Evolutionary conservation across 2,888 invertebrate species (phyloP).

Genomic region (Polyommatus icarus): DNA sequence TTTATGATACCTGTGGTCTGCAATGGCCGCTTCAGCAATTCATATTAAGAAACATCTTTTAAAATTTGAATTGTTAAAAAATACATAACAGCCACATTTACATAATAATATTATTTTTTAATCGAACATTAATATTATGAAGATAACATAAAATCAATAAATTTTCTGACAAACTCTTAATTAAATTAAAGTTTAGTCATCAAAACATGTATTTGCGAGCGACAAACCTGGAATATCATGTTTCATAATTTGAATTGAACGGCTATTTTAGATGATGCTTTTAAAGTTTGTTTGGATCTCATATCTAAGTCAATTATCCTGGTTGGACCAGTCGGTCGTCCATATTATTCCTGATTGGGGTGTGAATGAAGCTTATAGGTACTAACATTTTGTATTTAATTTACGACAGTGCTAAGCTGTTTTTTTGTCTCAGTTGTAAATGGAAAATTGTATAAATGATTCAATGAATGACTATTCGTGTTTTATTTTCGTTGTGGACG

Average conservation of each 20-base stretch:
- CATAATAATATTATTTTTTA: neutral
- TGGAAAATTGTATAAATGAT: conserved; percentile 50
- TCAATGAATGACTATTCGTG: conserved; percentile 65
- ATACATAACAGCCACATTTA: neutral
- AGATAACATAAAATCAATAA: neutral
- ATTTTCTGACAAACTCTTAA: neutral
- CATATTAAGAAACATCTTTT: neutral
- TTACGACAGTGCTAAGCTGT: conserved; percentile 64
- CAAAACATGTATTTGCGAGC: too few species aligned
- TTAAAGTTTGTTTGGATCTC: conserved; percentile 17
- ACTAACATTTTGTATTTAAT: conserved; percentile 58
- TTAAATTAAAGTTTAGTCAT: neutral
- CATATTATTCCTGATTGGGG: conserved; percentile 30
- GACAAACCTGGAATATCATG: too few species aligned
- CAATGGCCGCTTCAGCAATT: neutral
- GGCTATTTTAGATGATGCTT: neutral
- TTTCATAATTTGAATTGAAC: neutral
- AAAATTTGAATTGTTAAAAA: neutral
- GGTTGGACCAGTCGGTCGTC: conserved; percentile 6
- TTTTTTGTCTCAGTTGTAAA: conserved; percentile 61
- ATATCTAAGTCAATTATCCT: conserved; percentile 28
- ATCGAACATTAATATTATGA: neutral
- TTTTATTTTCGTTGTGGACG: conserved; percentile 44
- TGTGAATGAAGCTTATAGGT: conserved; percentile 41
- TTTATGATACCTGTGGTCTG: neutral